A percentile compares a stretch with the other conserved stretches of the same genome.
Evolutionary conservation across 2,113 vertebrate genomes (phyloP).

Genomic region (Ammospiza caudacuta): DNA sequence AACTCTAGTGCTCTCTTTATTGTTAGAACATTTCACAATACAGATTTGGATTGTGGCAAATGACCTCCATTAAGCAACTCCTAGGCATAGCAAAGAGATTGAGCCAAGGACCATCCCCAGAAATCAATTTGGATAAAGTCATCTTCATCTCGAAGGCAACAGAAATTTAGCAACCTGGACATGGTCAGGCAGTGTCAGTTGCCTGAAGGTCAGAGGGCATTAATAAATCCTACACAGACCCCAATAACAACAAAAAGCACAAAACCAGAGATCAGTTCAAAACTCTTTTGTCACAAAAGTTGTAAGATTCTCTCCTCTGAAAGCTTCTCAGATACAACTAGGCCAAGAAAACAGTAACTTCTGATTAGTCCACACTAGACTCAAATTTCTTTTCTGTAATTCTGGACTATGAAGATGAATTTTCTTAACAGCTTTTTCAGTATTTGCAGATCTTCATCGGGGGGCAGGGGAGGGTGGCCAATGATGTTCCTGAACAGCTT

Average conservation of each 20-base stretch:
- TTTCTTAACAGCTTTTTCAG: background rate
- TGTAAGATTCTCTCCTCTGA: background rate
- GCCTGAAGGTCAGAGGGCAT: background rate
- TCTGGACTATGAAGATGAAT: accelerated
- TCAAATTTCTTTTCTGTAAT: background rate
- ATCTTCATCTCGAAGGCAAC: background rate
- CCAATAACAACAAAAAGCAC: background rate
- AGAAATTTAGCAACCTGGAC: background rate
- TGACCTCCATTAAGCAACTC: background rate
- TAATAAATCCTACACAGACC: background rate
- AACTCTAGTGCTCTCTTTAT: background rate
- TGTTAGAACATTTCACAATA: background rate
- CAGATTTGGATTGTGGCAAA: background rate
- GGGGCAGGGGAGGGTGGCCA: background rate
- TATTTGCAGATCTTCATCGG: background rate
- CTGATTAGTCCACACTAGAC: background rate
- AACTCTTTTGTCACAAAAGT: background rate
- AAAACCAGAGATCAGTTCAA: background rate
- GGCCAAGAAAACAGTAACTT: background rate
- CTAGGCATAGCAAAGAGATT: background rate
- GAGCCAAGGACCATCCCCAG: background rate
- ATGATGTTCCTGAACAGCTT: background rate
- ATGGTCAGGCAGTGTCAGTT: background rate
- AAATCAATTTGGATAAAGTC: background rate
- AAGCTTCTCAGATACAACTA: background rate